Evolutionary conservation across 1,140 invertebrate genomes (phyloP).

Genomic region (Diorhabda elongata): DNA sequence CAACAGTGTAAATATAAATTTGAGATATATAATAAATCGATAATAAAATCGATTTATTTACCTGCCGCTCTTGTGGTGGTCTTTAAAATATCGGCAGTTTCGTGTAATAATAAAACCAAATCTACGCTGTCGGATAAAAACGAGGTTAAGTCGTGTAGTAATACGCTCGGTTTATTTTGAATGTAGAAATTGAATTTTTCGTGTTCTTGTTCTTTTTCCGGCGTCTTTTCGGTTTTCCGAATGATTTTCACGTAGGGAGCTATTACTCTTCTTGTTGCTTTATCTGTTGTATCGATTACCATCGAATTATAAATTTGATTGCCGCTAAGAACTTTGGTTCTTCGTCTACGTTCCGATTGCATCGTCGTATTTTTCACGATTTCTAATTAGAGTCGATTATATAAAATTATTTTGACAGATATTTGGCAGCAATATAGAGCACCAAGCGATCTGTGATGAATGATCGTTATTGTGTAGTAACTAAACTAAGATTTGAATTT

Average conservation of each 20-base stretch:
- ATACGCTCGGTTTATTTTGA: conserved; percentile 40
- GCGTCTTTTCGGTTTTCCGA: conserved; percentile 43
- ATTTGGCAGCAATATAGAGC: too few relatives aligned
- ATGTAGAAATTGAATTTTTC: conserved; percentile 41
- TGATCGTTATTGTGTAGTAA: too few relatives aligned
- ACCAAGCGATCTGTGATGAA: too few relatives aligned
- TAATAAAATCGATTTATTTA: conserved; percentile 25
- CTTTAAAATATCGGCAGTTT: conserved; percentile 54
- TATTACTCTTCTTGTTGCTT: conserved; percentile 51
- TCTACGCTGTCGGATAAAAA: conserved; percentile 53
- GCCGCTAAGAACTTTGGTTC: too few relatives aligned
- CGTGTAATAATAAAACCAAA: conserved; percentile 50
- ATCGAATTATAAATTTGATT: not conserved
- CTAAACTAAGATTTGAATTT: too few relatives aligned
- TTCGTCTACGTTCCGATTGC: too few relatives aligned
- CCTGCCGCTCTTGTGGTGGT: conserved; percentile 51
- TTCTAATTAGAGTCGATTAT: too few relatives aligned
- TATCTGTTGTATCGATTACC: conserved; percentile 28
- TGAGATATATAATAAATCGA: too few relatives aligned
- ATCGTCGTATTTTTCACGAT: too few relatives aligned
- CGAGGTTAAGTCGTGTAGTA: conserved; percentile 38
- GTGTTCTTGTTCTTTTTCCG: conserved; percentile 30
- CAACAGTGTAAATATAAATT: too few relatives aligned
- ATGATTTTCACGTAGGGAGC: conserved; percentile 54
- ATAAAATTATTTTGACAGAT: too few relatives aligned